phyloP scores from a whole-genome alignment of 2,113 vertebrate species.

The Toxotes chatareus region DNA sequence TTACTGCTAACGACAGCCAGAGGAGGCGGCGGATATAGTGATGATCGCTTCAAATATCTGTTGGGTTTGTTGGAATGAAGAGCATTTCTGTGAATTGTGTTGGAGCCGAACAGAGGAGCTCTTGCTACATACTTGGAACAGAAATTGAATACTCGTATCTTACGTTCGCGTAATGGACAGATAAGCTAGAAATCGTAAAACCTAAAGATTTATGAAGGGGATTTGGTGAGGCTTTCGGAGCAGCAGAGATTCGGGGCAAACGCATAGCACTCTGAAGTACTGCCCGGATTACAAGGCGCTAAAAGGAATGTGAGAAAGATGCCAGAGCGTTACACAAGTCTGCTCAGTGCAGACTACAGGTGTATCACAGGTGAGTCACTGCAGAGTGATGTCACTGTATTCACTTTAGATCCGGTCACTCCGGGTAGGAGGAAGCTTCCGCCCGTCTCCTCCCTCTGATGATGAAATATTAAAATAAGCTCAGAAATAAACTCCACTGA shows the following conservation, averaged over 20 bases:
- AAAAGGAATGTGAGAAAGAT: neutral
- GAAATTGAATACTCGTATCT: rapidly evolving
- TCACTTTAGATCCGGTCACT: neutral
- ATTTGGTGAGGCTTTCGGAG: neutral
- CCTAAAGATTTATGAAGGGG: rapidly evolving
- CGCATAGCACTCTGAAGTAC: too few species aligned
- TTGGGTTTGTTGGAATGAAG: neutral
- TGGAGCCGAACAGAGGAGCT: neutral
- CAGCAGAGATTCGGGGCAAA: too few species aligned
- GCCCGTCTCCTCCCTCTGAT: neutral
- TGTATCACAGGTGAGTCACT: neutral
- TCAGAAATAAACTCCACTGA: too few species aligned
- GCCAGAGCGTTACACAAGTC: too few species aligned
- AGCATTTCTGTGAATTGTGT: too few species aligned
- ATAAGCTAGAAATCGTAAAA: neutral
- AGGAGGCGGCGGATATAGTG: neutral
- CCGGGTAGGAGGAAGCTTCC: neutral
- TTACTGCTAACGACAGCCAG: rapidly evolving
- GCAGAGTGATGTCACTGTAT: neutral
- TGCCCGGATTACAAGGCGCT: too few species aligned
- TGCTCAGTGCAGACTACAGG: neutral
- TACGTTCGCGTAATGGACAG: rapidly evolving
- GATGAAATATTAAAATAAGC: neutral
- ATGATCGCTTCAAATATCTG: too few species aligned
- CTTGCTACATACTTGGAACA: rapidly evolving